Percentiles rank a stretch among this genome's conserved stretches.
Evolutionary conservation across 1,140 invertebrate species (phyloP).

Genomic region (Alviniconcha marisindica): DNA sequence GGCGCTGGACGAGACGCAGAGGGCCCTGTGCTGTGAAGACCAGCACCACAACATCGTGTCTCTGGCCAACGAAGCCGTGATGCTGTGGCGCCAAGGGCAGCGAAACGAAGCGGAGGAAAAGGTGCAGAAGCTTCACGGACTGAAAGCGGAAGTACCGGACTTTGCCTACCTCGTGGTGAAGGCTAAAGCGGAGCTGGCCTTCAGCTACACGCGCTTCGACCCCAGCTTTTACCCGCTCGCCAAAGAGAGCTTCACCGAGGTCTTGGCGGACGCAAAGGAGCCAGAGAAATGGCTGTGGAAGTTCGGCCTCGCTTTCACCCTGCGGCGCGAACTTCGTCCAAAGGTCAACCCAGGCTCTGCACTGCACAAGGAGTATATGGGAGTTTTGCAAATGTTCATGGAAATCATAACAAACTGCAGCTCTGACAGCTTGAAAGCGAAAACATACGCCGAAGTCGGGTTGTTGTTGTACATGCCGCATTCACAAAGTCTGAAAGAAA

Average conservation of each 20-base stretch:
- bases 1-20: background rate
- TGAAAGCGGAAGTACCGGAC: background rate
- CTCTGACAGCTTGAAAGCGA: background rate
- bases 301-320: constrained; percentile 23
- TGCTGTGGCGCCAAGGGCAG: constrained; percentile 15
- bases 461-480: background rate
- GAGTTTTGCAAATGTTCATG: background rate
- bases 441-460: constrained; percentile 23
- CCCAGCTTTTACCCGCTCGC: constrained; percentile 6
- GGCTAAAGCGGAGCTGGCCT: constrained; percentile 28
- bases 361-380: background rate
- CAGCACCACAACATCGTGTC: constrained; percentile 19
- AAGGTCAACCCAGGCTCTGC: background rate
- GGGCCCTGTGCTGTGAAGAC: background rate
- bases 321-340: background rate
- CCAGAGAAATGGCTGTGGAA: constrained; percentile 35
- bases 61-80: constrained; percentile 30
- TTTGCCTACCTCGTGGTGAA: constrained; percentile 16
- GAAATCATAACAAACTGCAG: background rate
- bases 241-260: background rate
- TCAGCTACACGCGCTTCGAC: constrained; percentile 27
- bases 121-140: background rate
- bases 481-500: background rate
- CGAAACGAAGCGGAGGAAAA: background rate
- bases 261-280: background rate